These are phyloP conservation scores for Lepus europaeus DNA, from an alignment of 2,113 vertebrate species.

Conservation along the genomic window DNA sequence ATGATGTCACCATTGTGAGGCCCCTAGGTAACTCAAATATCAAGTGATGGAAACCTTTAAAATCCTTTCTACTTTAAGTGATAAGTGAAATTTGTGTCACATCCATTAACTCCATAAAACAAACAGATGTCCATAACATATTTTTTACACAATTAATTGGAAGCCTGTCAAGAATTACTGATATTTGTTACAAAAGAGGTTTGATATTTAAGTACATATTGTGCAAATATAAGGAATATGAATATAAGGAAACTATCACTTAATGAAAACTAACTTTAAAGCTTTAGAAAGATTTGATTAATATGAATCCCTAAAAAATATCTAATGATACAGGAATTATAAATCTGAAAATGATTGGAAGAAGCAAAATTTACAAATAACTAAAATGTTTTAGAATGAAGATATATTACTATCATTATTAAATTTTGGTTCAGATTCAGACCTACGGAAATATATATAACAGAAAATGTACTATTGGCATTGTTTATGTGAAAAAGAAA, in stretches of 20 bases:
- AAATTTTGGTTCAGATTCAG: neutral
- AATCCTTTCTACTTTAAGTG: neutral
- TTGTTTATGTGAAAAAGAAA: neutral
- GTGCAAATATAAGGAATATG: neutral
- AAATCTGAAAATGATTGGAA: neutral
- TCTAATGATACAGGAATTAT: neutral
- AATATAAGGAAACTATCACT: neutral
- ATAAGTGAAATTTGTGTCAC: neutral
- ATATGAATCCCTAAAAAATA: slow-evolving; percentile 28
- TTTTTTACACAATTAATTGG: neutral
- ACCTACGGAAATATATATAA: neutral
- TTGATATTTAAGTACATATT: neutral
- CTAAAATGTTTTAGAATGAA: neutral
- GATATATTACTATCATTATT: neutral
- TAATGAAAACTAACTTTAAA: slow-evolving; percentile 34
- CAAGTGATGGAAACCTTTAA: neutral
- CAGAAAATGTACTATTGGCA: neutral
- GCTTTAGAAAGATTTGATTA: neutral
- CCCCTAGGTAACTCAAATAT: neutral
- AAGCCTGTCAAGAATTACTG: neutral
- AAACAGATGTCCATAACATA: neutral
- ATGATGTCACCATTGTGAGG: neutral
- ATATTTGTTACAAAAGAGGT: neutral
- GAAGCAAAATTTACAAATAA: neutral
- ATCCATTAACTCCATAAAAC: neutral